Base-by-base conservation (phyloP, 2,797 vertebrate species). In the Helostoma temminkii region DNA sequence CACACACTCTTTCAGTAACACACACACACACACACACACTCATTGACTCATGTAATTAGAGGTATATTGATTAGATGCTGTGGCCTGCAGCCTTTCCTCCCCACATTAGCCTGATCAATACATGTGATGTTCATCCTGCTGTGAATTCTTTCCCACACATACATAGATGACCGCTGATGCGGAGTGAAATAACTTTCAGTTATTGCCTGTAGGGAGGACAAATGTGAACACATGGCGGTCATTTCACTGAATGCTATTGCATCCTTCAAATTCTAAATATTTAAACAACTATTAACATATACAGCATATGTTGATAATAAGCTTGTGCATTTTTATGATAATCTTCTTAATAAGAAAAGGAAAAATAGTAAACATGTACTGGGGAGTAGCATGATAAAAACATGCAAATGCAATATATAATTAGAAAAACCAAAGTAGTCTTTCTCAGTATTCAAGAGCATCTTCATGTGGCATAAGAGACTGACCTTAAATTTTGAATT, bases 51-150 rank as follows among this genome's bases (percentile, higher is more conserved):
- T 85, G 89, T 94, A 94, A 95, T 95, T 93, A 94, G 85, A 75
- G 75, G 62, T 26, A 22, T 93, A 95, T 94, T 93, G 94, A 95
- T 94, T 84, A 85, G 78, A 82, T 79, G 72, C 55, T 66, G 53
- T 87, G 88, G 88, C 94, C 93, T 74, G 80, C 42, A 89, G 94
- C 89, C 80, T 87, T 94, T 94, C 93, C 92, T 92, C 84, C 78
- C 74, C 80, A 88, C 91, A 93, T 94, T 94, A 93, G 83, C 39
- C 73, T 66, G 81, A 94, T 95, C 94, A 92, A 95, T 95, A 94
- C 43, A 73, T 90, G 83, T 88, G 89, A 94, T 94, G 92, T 93
- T 89, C 90, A 91, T 83, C 81, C 84, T 70, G 25, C 83, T 83
- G 81, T 88, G 74, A 91, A 57, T 63, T 47, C 36, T 18, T 34